A percentile compares a stretch with the other conserved stretches of the same genome.
Conservation (phyloP, 2,888 invertebrate genomes). For the Drosophila macrothrix region DNA sequence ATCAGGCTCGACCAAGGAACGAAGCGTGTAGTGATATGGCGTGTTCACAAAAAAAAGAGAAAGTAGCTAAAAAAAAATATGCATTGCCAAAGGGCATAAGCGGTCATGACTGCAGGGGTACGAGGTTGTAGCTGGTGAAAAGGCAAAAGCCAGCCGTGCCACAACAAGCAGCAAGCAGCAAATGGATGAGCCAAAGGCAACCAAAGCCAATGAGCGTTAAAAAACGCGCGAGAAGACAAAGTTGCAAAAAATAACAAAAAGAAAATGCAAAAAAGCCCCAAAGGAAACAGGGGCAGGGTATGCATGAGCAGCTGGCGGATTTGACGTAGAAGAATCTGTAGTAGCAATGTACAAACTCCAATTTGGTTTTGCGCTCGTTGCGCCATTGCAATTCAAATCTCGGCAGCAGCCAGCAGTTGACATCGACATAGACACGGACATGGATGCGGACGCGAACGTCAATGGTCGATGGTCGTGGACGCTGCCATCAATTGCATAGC, state of each 20-base stretch:
- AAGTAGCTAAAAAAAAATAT: slow-evolving; percentile 4
- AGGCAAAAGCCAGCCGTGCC: slow-evolving; percentile 59
- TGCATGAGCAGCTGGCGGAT: slow-evolving; percentile 3
- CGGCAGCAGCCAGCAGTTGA: slow-evolving; percentile 61
- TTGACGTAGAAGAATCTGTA: slow-evolving; percentile 35
- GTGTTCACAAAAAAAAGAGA: slow-evolving; percentile 21
- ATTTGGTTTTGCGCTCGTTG: slow-evolving; percentile 65
- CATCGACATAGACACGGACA: slow-evolving; percentile 44
- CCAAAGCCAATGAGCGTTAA: slow-evolving; percentile 71
- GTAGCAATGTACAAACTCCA: slow-evolving; percentile 66
- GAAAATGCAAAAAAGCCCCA: slow-evolving; percentile 26
- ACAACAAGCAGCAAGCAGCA: slow-evolving; percentile 53
- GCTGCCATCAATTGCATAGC: slow-evolving; percentile 64
- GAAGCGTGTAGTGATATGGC: slow-evolving; percentile 32
- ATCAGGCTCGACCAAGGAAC: slow-evolving; percentile 17
- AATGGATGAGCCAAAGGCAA: slow-evolving; percentile 48
- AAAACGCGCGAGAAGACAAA: slow-evolving; percentile 53
- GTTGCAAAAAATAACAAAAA: slow-evolving; percentile 18
- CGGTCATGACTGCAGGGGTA: slow-evolving; percentile 7
- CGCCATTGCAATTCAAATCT: slow-evolving; percentile 76
- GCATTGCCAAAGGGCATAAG: slow-evolving; percentile 5
- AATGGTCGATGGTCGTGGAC: slow-evolving; percentile 9
- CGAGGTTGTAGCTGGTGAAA: slow-evolving; percentile 38
- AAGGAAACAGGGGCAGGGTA: background rate
- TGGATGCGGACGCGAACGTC: slow-evolving; percentile 24